Conservation (phyloP, 2,888 invertebrate species). For the Phlogophora meticulosa region DNA sequence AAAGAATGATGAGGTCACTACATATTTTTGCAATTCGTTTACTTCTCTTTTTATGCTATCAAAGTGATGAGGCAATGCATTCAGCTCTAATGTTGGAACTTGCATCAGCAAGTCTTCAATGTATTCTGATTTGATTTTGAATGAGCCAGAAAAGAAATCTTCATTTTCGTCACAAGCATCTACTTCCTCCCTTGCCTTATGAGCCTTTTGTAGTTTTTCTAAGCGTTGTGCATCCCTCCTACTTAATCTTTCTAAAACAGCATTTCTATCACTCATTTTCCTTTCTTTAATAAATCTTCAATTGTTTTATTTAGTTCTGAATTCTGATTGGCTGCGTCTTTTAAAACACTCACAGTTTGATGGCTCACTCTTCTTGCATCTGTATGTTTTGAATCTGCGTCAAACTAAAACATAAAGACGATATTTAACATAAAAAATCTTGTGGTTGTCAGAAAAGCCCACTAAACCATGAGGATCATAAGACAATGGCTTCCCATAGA, state of each 20-base stretch:
- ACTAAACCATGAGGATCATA: neutral
- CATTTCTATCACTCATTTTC: constrained; percentile 87
- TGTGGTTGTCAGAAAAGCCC: neutral
- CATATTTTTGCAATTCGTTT: constrained; percentile 94
- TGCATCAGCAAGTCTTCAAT: constrained; percentile 92
- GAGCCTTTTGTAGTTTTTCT: constrained; percentile 92
- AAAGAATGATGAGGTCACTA: constrained; percentile 95
- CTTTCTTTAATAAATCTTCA: constrained; percentile 85
- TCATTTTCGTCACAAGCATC: constrained; percentile 93
- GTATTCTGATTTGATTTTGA: constrained; percentile 92
- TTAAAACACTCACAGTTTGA: constrained; percentile 82
- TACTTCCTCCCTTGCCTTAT: constrained; percentile 92
- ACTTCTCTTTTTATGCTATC: constrained; percentile 94
- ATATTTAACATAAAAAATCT: neutral
- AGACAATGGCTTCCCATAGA: neutral
- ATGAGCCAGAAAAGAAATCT: constrained; percentile 93
- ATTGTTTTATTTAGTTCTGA: constrained; percentile 86
- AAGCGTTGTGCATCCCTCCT: constrained; percentile 92
- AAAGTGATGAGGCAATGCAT: constrained; percentile 91
- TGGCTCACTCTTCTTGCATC: constrained; percentile 78
- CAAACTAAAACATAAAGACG: constrained; percentile 77
- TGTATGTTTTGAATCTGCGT: constrained; percentile 79
- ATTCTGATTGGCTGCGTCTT: constrained; percentile 86
- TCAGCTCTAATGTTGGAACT: constrained; percentile 87
- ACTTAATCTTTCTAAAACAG: constrained; percentile 86